Evolutionary conservation across 2,797 vertebrate species (phyloP).

Genomic region (Oryzias dopingdopingensis): DNA sequence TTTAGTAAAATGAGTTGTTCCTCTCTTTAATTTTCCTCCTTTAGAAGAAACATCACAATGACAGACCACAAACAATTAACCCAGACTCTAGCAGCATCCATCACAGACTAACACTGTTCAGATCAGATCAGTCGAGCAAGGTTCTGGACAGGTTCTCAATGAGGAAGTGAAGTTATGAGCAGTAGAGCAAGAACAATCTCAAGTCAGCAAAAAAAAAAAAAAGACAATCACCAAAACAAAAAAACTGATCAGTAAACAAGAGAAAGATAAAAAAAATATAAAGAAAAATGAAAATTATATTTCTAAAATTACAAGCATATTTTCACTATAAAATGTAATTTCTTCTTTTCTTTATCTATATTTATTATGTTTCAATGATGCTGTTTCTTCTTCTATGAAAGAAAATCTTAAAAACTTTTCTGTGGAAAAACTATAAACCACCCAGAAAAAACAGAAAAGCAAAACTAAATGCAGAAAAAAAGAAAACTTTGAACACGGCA

Average conservation of each 20-base stretch:
- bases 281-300: too few relatives aligned
- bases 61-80: constrained; percentile 16
- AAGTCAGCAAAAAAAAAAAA: not conserved
- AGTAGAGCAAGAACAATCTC: not conserved
- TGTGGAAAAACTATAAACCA: not conserved
- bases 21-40: too few relatives aligned
- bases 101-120: constrained; percentile 12
- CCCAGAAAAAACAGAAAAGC: not conserved
- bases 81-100: constrained; percentile 19
- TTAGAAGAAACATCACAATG: not conserved
- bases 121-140: constrained; percentile 14
- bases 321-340: too few relatives aligned
- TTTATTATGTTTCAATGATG: too few relatives aligned
- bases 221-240: not conserved
- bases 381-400: too few relatives aligned
- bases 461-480: not conserved
- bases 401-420: too few relatives aligned
- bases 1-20: too few relatives aligned
- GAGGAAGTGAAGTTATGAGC: not conserved
- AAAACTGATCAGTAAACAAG: too few relatives aligned
- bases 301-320: too few relatives aligned
- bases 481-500: not conserved
- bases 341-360: too few relatives aligned
- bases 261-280: too few relatives aligned
- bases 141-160: constrained; percentile 2